Conservation (phyloP, 2,888 invertebrate species). For the Germaria angustata region DNA sequence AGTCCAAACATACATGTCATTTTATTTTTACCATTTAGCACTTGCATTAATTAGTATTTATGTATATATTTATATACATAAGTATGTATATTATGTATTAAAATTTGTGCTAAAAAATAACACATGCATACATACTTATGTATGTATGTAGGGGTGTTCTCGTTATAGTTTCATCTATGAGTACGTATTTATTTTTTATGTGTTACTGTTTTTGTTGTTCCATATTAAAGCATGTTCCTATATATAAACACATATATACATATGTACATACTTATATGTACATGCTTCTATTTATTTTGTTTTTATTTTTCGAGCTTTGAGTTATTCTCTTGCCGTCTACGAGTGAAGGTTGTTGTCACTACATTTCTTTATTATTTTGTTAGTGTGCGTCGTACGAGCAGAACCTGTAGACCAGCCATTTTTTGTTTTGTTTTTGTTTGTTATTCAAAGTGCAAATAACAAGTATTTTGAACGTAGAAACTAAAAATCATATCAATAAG, state of each 20-base stretch:
- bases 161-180: no score
- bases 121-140: not conserved
- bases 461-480: not conserved
- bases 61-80: not conserved
- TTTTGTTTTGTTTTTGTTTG: not conserved
- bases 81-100: not conserved
- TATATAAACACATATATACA: no score
- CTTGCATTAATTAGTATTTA: no score
- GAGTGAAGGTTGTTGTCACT: constrained; percentile 48
- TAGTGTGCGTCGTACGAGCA: not conserved
- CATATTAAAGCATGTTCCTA: no score
- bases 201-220: no score
- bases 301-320: no score
- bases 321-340: not conserved
- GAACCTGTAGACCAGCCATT: not conserved
- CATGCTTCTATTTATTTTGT: no score
- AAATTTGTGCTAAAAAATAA: no score
- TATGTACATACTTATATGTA: no score
- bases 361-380: constrained; percentile 30
- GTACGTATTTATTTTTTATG: no score
- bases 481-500: not conserved
- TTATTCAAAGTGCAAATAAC: constrained; percentile 9
- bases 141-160: not conserved
- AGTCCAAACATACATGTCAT: no score
- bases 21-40: no score